Evolutionary conservation across 2,888 invertebrate genomes (phyloP).

Genomic region (Heliothis peltigera): DNA sequence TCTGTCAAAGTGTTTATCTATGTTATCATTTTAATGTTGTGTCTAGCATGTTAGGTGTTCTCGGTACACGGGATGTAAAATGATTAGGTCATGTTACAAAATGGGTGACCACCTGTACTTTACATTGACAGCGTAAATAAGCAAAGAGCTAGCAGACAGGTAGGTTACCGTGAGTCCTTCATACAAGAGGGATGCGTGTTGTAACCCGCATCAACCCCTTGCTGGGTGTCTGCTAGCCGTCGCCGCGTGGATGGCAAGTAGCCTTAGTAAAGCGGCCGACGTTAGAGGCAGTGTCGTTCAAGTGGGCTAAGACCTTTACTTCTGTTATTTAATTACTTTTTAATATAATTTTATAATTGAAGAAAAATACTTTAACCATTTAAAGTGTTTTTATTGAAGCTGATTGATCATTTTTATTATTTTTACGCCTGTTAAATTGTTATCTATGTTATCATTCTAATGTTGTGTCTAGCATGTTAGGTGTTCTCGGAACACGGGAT

Average conservation of each 20-base stretch:
- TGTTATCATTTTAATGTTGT: not conserved
- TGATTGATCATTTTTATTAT: not conserved
- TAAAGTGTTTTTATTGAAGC: not conserved
- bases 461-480: not conserved
- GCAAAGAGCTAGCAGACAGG: too few relatives aligned
- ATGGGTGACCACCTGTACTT: conserved; percentile 46
- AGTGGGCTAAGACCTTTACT: too few relatives aligned
- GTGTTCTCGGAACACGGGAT: not conserved
- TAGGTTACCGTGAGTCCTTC: too few relatives aligned
- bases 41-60: not conserved
- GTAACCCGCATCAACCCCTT: too few relatives aligned
- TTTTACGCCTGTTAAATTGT: not conserved
- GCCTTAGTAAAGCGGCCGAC: too few relatives aligned
- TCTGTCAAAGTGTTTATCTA: not conserved
- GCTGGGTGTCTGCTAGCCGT: too few relatives aligned
- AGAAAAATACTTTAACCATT: not conserved
- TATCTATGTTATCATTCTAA: not conserved
- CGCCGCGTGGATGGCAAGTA: too few relatives aligned
- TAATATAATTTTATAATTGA: not conserved
- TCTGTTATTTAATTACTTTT: not conserved
- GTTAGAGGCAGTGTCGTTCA: too few relatives aligned
- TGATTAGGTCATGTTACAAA: conserved; percentile 17
- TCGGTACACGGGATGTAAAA: not conserved
- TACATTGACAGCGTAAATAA: too few relatives aligned
- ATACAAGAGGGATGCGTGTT: too few relatives aligned